Evolutionary conservation across 53 echinoderm and acorn worm genomes (phyloP), one percentile per base, ranked within the genome.

Genomic region (Crossaster papposus): DNA sequence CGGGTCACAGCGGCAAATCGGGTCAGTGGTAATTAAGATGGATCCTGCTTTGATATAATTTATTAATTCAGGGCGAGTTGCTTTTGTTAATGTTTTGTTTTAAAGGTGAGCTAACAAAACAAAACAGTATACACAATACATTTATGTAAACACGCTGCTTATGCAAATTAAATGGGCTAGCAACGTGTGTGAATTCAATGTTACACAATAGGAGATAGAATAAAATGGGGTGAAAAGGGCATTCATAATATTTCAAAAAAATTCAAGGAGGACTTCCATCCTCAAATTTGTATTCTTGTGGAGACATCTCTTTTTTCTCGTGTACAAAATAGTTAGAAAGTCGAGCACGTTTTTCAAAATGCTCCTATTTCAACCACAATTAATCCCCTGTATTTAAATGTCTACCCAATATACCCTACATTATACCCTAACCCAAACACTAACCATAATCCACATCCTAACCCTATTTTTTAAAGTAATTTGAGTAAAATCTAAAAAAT

Each of bases 21-120:
- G 84, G 84, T 71, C 84, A 72, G 20, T 30, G 50, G 38, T 84
- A 84, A 84, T 84, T 84, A 84, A 20, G 50, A 71, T 2, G 72
- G 71, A 35, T 84, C 28, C 12, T 20, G 38, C 71, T 51, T 24
- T 36, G 26, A 58, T 58, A 55, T 80, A 80, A 80, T 80, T 80
- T 30, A 71, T 30, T 70, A 70, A 70, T 71, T 70, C 70, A 70
- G 33, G 84, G 52, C 30, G 35, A 35, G 26, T 62, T 18, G 18
- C 62, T 23, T 62, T 62, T 17, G 23, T 62, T 17, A 62, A 62
- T 62, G 23, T 62, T 62, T n/a, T n/a, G n/a, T n/a, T n/a, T n/a
- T 62, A 3, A 23, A 18, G 13, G 23, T 23, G 23, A 3, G 62
- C 23, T 20, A 18, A 62, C 23, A 23, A 62, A 62, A 62, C 62